A percentile compares a stretch with the other conserved stretches of the same genome.
Conservation (phyloP, 2,888 invertebrate genomes). For the Amiota minor region DNA sequence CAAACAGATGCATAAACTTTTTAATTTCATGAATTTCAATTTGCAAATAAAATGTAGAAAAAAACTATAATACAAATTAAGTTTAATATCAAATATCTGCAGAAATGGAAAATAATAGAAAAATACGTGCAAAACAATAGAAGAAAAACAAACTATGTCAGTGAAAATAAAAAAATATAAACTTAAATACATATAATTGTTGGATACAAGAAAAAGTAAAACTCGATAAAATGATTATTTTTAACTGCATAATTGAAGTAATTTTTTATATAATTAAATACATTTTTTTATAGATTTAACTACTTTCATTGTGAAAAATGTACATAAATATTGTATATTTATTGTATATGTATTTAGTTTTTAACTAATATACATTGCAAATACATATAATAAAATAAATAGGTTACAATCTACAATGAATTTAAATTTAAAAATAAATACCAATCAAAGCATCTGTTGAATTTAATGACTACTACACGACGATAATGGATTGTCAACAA, state of each 20-base stretch:
- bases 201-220: constrained; percentile 29
- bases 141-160: constrained; percentile 59
- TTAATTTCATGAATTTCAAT: constrained; percentile 34
- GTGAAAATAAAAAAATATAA: constrained; percentile 55
- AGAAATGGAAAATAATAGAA: background rate
- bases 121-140: constrained; percentile 3
- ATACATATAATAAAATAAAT: too few relatives aligned
- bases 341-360: background rate
- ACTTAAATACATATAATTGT: constrained; percentile 32
- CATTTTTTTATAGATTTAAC: constrained; percentile 23
- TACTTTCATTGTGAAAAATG: constrained; percentile 3
- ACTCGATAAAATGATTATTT: background rate
- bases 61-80: constrained; percentile 14
- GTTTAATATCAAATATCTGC: background rate
- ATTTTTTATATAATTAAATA: background rate
- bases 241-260: too few relatives aligned
- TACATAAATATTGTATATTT: background rate
- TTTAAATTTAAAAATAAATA: too few relatives aligned
- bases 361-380: too few relatives aligned
- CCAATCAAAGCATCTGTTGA: too few relatives aligned
- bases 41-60: constrained; percentile 11
- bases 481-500: too few relatives aligned
- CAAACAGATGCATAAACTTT: constrained; percentile 39
- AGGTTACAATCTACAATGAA: too few relatives aligned
- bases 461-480: too few relatives aligned